Evolutionary conservation across 2,797 vertebrate genomes (phyloP).

Genomic region (Gymnocypris eckloni): DNA sequence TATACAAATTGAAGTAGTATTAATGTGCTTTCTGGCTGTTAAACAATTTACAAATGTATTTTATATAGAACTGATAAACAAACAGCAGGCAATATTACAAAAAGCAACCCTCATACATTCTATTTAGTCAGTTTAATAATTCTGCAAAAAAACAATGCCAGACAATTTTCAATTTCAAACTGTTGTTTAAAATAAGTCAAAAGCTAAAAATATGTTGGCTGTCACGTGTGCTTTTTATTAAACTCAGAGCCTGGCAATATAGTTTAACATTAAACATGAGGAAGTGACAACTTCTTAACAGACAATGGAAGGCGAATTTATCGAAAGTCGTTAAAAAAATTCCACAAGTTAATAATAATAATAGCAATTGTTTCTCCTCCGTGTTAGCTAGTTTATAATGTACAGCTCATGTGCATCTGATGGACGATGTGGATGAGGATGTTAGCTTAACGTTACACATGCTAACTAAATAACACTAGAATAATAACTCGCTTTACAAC

Average conservation of each 20-base stretch:
- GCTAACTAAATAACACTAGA: conserved; percentile 40
- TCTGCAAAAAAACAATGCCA: neutral
- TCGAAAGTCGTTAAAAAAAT: neutral
- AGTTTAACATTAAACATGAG: conserved; percentile 1
- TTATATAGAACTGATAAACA: neutral
- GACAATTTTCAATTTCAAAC: neutral
- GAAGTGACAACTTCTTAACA: neutral
- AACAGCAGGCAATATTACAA: neutral
- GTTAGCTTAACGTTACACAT: conserved; percentile 11
- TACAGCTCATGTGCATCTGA: neutral
- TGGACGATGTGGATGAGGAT: too few species aligned
- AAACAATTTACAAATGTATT: neutral
- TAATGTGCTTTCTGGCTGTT: neutral
- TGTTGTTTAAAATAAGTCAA: neutral
- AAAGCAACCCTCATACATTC: neutral
- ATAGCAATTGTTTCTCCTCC: neutral
- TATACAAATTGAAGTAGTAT: neutral
- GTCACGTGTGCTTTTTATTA: neutral
- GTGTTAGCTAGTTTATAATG: neutral
- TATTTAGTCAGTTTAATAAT: neutral
- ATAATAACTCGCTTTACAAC: neutral
- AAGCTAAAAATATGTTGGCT: neutral
- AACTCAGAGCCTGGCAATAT: neutral
- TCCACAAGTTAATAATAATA: neutral
- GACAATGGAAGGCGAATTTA: neutral